These are phyloP conservation scores for Ictalurus punctatus DNA, from an alignment of 2,113 vertebrate genomes.

Conservation along the genomic window DNA sequence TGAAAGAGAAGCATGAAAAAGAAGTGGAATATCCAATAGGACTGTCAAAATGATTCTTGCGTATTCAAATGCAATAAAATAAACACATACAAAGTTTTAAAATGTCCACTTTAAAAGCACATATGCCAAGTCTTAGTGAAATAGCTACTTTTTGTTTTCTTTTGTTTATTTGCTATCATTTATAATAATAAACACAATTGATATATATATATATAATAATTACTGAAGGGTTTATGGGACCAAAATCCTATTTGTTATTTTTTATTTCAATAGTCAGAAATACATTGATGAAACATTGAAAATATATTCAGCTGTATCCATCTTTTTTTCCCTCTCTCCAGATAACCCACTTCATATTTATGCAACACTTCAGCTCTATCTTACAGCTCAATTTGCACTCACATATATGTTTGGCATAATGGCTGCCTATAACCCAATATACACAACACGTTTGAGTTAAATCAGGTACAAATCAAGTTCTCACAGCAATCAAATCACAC, in stretches of 20 bases:
- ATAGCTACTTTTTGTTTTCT: not conserved
- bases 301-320: not conserved
- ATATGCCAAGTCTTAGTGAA: not conserved
- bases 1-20: not conserved
- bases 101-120: not conserved
- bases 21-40: not conserved
- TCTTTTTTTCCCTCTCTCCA: not conserved
- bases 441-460: not conserved
- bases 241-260: not conserved
- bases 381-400: not conserved
- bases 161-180: not conserved
- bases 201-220: not conserved
- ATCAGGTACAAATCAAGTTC: not conserved
- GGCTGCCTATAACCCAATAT: not conserved
- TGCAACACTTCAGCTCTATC: not conserved
- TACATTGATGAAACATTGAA: not conserved
- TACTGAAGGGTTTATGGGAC: not conserved
- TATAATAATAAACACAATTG: not conserved
- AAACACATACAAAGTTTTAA: not conserved
- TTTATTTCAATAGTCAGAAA: not conserved
- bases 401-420: not conserved
- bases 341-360: not conserved
- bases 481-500: not conserved
- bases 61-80: not conserved
- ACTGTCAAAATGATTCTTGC: not conserved